Evolutionary conservation across 2,797 vertebrate genomes (phyloP).

Genomic region (Okamejei kenojei): DNA sequence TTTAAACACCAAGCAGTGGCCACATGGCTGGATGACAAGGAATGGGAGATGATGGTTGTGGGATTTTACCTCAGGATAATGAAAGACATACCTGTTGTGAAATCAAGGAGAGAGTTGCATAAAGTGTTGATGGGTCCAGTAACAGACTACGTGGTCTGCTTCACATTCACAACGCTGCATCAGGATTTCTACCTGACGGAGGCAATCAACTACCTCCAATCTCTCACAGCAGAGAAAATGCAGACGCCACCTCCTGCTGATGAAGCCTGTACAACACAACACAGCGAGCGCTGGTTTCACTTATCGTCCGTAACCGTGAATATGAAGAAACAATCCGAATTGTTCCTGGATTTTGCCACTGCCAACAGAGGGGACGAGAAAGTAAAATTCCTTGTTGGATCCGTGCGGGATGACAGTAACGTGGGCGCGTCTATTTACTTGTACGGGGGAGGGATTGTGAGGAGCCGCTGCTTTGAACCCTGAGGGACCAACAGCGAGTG

Average conservation of each 20-base stretch:
- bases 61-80: constrained; percentile 44
- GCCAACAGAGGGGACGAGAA: too few relatives aligned
- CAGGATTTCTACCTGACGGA: constrained; percentile 41
- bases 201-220: constrained; percentile 40
- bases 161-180: constrained; percentile 44
- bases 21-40: constrained; percentile 39
- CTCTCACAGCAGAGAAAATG: background rate
- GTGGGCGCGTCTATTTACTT: too few relatives aligned
- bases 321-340: constrained; percentile 34
- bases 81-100: constrained; percentile 38
- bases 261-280: background rate
- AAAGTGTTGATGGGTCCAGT: constrained; percentile 35
- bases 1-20: constrained; percentile 39
- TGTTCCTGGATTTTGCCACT: constrained; percentile 39
- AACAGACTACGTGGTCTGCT: constrained; percentile 42
- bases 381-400: too few relatives aligned
- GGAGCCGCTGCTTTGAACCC: too few relatives aligned
- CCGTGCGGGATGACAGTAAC: too few relatives aligned
- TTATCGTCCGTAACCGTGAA: constrained; percentile 15
- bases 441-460: too few relatives aligned
- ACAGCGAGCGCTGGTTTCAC: constrained; percentile 41
- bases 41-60: constrained; percentile 43
- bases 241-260: background rate
- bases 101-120: constrained; percentile 43
- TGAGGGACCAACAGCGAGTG: too few relatives aligned